Evolutionary conservation across 2,113 vertebrate genomes (phyloP).

Genomic region (Turdus rufiventris): DNA sequence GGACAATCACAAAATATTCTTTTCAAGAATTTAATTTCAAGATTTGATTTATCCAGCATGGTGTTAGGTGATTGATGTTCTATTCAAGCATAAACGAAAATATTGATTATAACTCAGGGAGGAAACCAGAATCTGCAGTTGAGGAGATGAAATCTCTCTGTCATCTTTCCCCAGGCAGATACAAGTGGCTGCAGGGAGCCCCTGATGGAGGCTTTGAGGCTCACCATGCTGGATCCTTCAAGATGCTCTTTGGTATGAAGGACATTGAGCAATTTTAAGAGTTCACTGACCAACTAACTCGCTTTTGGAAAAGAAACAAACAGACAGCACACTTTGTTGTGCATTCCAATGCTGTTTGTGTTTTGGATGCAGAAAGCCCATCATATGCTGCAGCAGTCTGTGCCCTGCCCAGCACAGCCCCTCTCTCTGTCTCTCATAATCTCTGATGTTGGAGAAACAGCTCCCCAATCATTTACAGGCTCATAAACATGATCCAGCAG

Average conservation of each 20-base stretch:
- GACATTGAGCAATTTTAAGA: neutral
- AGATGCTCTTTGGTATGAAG: neutral
- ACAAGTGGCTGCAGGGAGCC: neutral
- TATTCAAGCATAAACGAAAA: neutral
- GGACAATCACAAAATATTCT: neutral
- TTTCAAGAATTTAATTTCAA: neutral
- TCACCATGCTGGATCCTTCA: neutral
- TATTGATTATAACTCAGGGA: neutral
- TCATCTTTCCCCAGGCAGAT: neutral
- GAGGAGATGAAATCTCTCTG: neutral
- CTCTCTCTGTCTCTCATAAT: conserved; percentile 3
- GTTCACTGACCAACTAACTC: neutral
- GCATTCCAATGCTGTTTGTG: neutral
- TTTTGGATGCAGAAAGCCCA: neutral
- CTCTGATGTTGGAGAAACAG: conserved; percentile 51
- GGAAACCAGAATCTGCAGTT: neutral
- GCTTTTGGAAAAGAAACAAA: neutral
- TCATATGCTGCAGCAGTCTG: conserved; percentile 47
- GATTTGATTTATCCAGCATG: neutral
- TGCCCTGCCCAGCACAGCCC: conserved; percentile 8
- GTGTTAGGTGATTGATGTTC: neutral
- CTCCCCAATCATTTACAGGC: conserved; percentile 59
- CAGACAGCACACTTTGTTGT: neutral
- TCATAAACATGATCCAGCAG: conserved; percentile 53
- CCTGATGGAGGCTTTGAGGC: neutral